Conservation (phyloP, 37 sponge, comb jelly and placozoan genomes). For the Halichondria panicea region DNA sequence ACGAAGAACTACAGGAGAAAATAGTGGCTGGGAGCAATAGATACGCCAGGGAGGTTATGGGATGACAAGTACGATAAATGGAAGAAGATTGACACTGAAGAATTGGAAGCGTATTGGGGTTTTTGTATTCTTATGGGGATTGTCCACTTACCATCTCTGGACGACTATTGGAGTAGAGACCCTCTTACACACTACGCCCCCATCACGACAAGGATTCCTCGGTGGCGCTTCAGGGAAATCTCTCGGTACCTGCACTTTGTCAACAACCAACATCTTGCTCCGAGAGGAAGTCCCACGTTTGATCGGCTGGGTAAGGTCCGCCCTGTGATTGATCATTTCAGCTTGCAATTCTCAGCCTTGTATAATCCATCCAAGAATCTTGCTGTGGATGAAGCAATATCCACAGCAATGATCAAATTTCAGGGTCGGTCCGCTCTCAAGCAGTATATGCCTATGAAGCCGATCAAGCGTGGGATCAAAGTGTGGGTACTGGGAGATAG, state of each 20-base stretch:
- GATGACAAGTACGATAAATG: too few species aligned
- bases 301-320: background rate
- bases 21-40: too few species aligned
- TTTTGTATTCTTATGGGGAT: too few species aligned
- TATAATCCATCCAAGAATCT: background rate
- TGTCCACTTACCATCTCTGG: background rate
- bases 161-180: background rate
- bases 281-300: too few species aligned
- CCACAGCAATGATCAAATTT: too few species aligned
- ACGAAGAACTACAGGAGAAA: too few species aligned
- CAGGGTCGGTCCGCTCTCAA: too few species aligned
- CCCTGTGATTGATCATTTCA: background rate
- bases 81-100: too few species aligned
- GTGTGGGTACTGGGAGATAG: constrained; percentile 1
- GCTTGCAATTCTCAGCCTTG: background rate
- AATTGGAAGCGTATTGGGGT: too few species aligned
- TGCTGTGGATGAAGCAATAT: background rate
- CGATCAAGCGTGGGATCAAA: constrained; percentile 2
- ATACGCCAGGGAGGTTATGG: too few species aligned
- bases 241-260: constrained; percentile 4
- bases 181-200: background rate
- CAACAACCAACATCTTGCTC: background rate
- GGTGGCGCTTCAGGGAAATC: too few species aligned
- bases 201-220: background rate
- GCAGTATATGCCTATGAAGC: too few species aligned